A percentile compares a stretch with the other conserved stretches of the same genome.
phyloP scores from a whole-genome alignment of 23 tunicate species.

The Halocynthia aurantium region DNA sequence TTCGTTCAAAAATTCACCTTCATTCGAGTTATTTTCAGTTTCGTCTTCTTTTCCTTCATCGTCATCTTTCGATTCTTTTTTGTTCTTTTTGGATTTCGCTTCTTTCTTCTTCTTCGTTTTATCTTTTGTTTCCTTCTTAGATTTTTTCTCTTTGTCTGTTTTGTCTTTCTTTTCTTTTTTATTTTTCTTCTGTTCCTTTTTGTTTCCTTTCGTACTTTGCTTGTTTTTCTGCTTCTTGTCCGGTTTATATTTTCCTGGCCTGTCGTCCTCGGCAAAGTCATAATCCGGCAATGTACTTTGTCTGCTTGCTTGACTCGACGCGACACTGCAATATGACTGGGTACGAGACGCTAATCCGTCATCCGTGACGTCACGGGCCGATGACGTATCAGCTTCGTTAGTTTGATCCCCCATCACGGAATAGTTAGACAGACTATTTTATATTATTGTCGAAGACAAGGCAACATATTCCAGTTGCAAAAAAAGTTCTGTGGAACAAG shows the following conservation, averaged over 20 bases:
- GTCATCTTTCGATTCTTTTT: neutral
- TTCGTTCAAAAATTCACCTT: neutral
- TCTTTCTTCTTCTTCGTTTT: neutral
- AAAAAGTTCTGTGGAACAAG: neutral
- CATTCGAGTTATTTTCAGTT: constrained; percentile 6
- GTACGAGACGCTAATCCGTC: constrained; percentile 4
- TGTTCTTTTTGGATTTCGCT: constrained; percentile 5
- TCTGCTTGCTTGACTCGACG: constrained; percentile 17
- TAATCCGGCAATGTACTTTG: constrained; percentile 8
- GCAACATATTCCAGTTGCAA: neutral
- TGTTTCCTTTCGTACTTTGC: neutral
- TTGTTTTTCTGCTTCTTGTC: constrained; percentile 2
- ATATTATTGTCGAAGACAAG: neutral
- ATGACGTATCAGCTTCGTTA: neutral
- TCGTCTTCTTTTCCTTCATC: neutral
- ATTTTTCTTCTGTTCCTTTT: constrained; percentile 11
- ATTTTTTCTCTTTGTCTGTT: constrained; percentile 7
- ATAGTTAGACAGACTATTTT: neutral
- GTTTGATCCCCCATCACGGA: neutral
- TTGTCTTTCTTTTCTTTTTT: constrained; percentile 2
- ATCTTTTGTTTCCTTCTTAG: neutral
- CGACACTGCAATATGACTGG: constrained; percentile 3
- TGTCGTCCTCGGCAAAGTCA: constrained; percentile 21
- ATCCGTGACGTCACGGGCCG: constrained; percentile 1
- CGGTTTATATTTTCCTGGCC: neutral